A percentile compares a stretch with the other conserved stretches of the same genome.
Evolutionary conservation across 1,140 invertebrate species (phyloP).

Genomic region (Scaptomyza hsui): DNA sequence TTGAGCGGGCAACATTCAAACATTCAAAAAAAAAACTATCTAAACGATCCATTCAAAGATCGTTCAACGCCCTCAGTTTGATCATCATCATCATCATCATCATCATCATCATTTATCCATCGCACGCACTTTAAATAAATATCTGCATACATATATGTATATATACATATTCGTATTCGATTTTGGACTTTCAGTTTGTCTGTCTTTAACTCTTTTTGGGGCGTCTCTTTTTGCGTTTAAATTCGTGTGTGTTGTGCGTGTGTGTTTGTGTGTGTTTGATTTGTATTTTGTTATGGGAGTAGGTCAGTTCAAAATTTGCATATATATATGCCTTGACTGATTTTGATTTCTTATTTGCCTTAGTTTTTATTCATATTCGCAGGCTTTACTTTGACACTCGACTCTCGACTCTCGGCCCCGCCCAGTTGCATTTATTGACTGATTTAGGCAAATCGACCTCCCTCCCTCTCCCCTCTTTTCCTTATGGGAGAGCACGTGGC

Average conservation of each 20-base stretch:
- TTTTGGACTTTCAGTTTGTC: slow-evolving; percentile 38
- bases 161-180: slow-evolving; percentile 48
- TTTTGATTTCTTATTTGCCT: slow-evolving; percentile 77
- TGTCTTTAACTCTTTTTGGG: slow-evolving; percentile 38
- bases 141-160: slow-evolving; percentile 45
- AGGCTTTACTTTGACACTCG: background rate
- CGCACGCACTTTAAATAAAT: slow-evolving; percentile 66
- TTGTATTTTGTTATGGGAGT: slow-evolving; percentile 65
- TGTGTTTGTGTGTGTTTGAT: slow-evolving; percentile 69
- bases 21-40: slow-evolving; percentile 2
- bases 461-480: background rate
- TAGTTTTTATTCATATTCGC: slow-evolving; percentile 78
- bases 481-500: slow-evolving; percentile 21
- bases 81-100: slow-evolving; percentile 36
- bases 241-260: slow-evolving; percentile 34
- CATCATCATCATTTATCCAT: slow-evolving; percentile 13
- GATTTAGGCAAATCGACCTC: slow-evolving; percentile 44
- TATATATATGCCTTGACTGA: slow-evolving; percentile 58
- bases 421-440: slow-evolving; percentile 44
- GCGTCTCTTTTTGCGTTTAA: slow-evolving; percentile 37
- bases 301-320: slow-evolving; percentile 83
- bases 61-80: slow-evolving; percentile 48
- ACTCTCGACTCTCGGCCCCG: slow-evolving; percentile 12
- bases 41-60: slow-evolving; percentile 20
- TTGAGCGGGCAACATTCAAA: slow-evolving; percentile 1